Conservation (phyloP, 2,113 vertebrate species). For the Sciurus niger region DNA sequence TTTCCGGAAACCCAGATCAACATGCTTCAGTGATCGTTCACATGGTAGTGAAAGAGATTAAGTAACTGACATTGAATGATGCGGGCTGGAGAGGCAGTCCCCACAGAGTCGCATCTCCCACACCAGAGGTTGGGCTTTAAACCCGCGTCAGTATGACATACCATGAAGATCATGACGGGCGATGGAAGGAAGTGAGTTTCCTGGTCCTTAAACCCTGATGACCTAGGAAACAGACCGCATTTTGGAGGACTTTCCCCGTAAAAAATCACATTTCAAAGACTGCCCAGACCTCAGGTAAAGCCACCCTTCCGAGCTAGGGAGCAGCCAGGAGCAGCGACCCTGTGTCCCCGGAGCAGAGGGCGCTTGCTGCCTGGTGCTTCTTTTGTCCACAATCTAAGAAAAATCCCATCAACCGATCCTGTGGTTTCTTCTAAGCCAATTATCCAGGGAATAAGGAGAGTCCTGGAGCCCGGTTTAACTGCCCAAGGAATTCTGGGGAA, state of each 20-base stretch:
- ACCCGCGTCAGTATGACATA: neutral
- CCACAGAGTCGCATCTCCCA: neutral
- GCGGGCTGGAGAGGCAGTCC: neutral
- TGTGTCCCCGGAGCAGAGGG: too few species aligned
- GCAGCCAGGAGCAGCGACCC: rapidly evolving
- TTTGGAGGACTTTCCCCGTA: neutral
- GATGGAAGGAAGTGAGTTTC: neutral
- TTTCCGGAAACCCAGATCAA: neutral
- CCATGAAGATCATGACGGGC: too few species aligned
- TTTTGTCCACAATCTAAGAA: neutral
- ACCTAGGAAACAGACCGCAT: neutral
- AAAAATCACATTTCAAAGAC: neutral
- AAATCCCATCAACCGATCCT: neutral
- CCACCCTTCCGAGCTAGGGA: neutral
- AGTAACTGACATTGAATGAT: neutral
- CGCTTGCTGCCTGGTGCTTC: neutral
- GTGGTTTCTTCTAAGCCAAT: neutral
- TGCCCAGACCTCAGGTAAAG: neutral
- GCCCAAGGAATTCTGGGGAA: neutral
- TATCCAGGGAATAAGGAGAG: neutral
- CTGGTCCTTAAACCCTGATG: neutral
- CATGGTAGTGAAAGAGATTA: neutral
- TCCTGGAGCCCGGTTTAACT: neutral
- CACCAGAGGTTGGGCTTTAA: neutral
- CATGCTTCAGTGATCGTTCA: neutral